Conservation (phyloP, 1,140 invertebrate genomes). For the Tetragonula clypearis region DNA sequence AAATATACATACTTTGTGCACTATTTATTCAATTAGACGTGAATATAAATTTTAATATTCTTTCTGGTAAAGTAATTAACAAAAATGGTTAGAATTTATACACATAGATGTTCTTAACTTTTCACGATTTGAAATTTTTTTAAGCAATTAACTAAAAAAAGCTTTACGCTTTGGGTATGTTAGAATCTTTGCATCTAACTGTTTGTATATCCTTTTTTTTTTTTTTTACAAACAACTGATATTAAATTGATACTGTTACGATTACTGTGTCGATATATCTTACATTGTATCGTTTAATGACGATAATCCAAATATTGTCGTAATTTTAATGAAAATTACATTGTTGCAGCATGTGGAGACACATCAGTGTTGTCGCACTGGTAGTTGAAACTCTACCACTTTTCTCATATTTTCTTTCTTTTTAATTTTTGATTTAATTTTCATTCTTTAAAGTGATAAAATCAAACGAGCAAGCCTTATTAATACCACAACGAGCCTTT, state of each 20-base stretch:
- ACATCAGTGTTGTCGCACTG: constrained; percentile 70
- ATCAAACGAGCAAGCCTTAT: constrained; percentile 54
- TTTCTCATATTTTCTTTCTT: constrained; percentile 50
- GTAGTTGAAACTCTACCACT: constrained; percentile 55
- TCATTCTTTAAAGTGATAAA: constrained; percentile 20
- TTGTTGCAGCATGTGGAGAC: constrained; percentile 80
- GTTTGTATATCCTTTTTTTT: neutral
- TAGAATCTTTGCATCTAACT: constrained; percentile 22
- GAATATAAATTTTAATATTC: constrained; percentile 15
- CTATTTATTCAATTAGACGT: constrained; percentile 9
- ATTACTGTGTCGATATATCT: too few species aligned
- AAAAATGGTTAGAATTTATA: constrained; percentile 17
- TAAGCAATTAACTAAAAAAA: constrained; percentile 55
- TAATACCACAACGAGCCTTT: neutral
- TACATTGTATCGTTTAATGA: constrained; percentile 6
- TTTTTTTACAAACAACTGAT: neutral
- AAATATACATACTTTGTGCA: neutral
- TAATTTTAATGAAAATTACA: constrained; percentile 75
- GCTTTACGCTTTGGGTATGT: constrained; percentile 59
- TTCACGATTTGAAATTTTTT: constrained; percentile 37
- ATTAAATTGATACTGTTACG: constrained; percentile 42
- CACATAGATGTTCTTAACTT: constrained; percentile 22
- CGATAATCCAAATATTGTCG: constrained; percentile 42
- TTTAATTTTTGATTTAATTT: constrained; percentile 41
- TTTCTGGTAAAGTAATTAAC: constrained; percentile 47